phyloP scores from a whole-genome alignment of 2,797 vertebrate genomes.

The Podarcis siculus region DNA sequence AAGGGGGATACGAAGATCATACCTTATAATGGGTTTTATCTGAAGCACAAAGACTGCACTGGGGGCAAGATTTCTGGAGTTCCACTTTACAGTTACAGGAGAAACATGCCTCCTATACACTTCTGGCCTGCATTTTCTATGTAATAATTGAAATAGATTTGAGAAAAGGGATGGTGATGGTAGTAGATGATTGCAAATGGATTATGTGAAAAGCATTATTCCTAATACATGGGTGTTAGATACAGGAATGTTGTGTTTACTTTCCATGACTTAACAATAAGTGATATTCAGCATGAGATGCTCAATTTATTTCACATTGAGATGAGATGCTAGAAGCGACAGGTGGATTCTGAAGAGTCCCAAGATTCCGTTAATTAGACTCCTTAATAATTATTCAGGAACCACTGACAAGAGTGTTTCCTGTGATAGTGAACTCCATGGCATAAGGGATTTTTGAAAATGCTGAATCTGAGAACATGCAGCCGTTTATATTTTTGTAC shows the following conservation, averaged over 20 bases:
- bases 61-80: not conserved
- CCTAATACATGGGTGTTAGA: not conserved
- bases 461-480: not conserved
- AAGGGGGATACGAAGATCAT: not conserved
- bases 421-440: not conserved
- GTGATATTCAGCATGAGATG: not conserved
- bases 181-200: not conserved
- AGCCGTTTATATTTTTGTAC: not conserved
- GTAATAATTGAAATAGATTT: not conserved
- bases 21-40: not conserved
- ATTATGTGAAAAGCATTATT: not conserved
- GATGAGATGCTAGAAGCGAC: not conserved
- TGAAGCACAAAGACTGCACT: not conserved
- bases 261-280: not conserved
- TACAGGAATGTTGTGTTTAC: not conserved
- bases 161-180: not conserved
- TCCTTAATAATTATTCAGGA: not conserved
- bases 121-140: not conserved
- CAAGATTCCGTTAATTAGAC: not conserved
- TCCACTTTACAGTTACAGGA: not conserved
- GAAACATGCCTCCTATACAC: not conserved
- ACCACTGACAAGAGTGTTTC: not conserved
- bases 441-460: not conserved
- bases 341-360: not conserved
- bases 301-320: not conserved